Evolutionary conservation across 1,140 invertebrate genomes (phyloP).

Genomic region (Tachypleus tridentatus): DNA sequence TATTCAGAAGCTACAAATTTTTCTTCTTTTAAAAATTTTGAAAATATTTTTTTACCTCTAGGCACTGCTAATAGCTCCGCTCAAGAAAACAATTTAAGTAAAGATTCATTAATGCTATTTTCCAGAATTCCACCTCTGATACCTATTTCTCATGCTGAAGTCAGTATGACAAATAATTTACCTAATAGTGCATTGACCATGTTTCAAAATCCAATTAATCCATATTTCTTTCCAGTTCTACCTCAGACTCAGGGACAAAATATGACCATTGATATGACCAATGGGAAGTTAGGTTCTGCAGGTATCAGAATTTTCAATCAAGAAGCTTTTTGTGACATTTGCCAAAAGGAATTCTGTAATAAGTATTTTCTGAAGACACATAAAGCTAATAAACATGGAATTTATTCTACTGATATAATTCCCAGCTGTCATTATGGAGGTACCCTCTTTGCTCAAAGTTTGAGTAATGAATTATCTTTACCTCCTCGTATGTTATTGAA

Average conservation of each 20-base stretch:
- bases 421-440: too few species aligned
- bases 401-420: slow-evolving; percentile 32
- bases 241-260: slow-evolving; percentile 12
- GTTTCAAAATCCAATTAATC: slow-evolving; percentile 25
- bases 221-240: slow-evolving; percentile 23
- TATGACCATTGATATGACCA: slow-evolving; percentile 16
- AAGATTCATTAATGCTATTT: slow-evolving; percentile 9
- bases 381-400: slow-evolving; percentile 87
- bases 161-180: slow-evolving; percentile 13
- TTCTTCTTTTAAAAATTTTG: too few species aligned
- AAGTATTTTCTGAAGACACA: slow-evolving; percentile 98
- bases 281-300: too few species aligned
- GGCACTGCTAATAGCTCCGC: too few species aligned
- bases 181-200: slow-evolving; percentile 21
- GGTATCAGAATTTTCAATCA: slow-evolving; percentile 74
- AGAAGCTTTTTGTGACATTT: slow-evolving; percentile 72
- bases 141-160: slow-evolving; percentile 11
- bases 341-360: slow-evolving; percentile 60
- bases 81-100: too few species aligned
- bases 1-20: too few species aligned
- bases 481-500: too few species aligned
- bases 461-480: too few species aligned
- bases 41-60: too few species aligned
- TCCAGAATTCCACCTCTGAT: slow-evolving; percentile 21
- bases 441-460: too few species aligned